Percentiles rank a stretch among this genome's conserved stretches.
These are phyloP conservation scores for Manis crassicaudata DNA, from an alignment of 2,797 vertebrate genomes.

Conservation along the genomic window DNA sequence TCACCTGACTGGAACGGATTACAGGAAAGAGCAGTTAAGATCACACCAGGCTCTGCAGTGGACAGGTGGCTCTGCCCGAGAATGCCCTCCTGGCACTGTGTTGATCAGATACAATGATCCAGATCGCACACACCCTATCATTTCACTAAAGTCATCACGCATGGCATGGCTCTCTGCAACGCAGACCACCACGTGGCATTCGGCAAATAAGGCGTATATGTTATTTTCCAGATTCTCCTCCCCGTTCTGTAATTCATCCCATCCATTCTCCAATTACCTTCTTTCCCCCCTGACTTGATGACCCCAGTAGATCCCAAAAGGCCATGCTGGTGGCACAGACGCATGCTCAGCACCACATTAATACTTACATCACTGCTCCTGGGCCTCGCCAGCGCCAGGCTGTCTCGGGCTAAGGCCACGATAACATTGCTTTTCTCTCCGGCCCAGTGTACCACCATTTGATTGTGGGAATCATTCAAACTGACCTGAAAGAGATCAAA, in stretches of 20 bases:
- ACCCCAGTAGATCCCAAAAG: background rate
- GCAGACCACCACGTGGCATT: background rate
- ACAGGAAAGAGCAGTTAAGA: background rate
- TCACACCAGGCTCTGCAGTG: background rate
- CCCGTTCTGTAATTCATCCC: background rate
- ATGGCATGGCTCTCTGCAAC: too few relatives aligned
- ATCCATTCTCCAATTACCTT: background rate
- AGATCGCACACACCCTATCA: background rate
- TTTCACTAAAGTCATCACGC: background rate
- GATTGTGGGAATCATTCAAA: slow-evolving; percentile 98
- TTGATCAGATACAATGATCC: background rate
- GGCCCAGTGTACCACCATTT: slow-evolving; percentile 99
- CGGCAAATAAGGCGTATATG: background rate
- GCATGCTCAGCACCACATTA: rapidly evolving
- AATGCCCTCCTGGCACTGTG: background rate
- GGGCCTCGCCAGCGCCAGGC: slow-evolving; percentile 90
- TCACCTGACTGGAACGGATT: background rate
- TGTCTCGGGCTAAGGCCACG: slow-evolving; percentile 96
- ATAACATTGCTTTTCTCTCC: slow-evolving; percentile 98
- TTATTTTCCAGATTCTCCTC: background rate
- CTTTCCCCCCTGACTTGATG: background rate
- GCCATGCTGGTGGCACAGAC: rapidly evolving
- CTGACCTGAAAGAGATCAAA: slow-evolving; percentile 89
- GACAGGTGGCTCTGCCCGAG: background rate
- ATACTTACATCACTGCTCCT: slow-evolving; percentile 94